These are phyloP conservation scores for Caenorhabditis tropicalis DNA, from an alignment of 1,140 invertebrate species.

Conservation along the genomic window DNA sequence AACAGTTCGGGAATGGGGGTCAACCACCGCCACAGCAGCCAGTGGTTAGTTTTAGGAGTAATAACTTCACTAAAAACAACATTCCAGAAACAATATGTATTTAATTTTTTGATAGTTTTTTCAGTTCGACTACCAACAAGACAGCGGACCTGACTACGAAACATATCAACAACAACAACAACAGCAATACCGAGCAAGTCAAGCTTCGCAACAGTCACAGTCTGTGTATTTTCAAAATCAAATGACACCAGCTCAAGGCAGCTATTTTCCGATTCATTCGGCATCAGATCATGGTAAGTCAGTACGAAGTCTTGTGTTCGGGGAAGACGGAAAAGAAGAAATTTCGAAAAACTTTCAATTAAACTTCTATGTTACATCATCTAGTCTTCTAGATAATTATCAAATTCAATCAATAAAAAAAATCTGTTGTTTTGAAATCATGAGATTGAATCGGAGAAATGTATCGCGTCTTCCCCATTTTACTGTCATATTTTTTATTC, in stretches of 20 bases:
- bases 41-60: background rate
- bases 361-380: too few relatives aligned
- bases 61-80: too few relatives aligned
- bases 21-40: conserved; percentile 3
- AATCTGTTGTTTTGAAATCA: too few relatives aligned
- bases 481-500: background rate
- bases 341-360: too few relatives aligned
- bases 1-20: conserved; percentile 1
- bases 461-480: background rate
- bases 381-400: too few relatives aligned
- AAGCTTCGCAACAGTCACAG: conserved; percentile 11
- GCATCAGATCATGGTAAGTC: conserved; percentile 16
- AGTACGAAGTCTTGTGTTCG: background rate
- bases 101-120: background rate
- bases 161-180: conserved; percentile 21
- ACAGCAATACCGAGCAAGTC: background rate
- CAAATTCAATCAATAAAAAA: too few relatives aligned
- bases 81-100: too few relatives aligned
- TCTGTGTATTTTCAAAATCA: conserved; percentile 7
- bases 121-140: conserved; percentile 33
- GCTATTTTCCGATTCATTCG: conserved; percentile 6
- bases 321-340: conserved; percentile 2
- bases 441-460: too few relatives aligned
- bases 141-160: background rate
- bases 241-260: background rate